phyloP scores from a whole-genome alignment of 2,797 vertebrate genomes.

The Darevskia nairensis region DNA sequence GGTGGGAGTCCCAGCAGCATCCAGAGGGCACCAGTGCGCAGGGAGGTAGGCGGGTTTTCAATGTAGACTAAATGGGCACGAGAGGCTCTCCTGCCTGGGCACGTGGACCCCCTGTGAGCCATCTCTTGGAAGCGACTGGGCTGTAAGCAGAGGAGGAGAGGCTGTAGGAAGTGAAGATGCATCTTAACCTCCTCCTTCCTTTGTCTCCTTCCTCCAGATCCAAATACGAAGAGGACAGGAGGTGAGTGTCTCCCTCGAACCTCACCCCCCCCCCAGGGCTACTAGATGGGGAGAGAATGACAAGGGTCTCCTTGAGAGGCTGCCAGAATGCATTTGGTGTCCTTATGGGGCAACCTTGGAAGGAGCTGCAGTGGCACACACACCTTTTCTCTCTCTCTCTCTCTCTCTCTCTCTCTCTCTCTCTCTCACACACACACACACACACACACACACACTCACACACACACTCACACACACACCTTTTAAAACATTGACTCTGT shows the following conservation, averaged over 20 bases:
- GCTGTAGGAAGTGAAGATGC: neutral
- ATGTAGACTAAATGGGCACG: neutral
- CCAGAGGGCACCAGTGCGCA: too few relatives aligned
- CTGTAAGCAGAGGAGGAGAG: too few relatives aligned
- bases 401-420: too few relatives aligned
- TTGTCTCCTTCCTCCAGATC: constrained; percentile 79
- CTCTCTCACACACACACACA: too few relatives aligned
- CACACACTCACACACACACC: too few relatives aligned
- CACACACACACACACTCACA: too few relatives aligned
- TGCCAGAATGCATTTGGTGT: neutral
- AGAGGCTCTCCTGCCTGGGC: neutral
- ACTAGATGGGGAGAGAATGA: too few relatives aligned
- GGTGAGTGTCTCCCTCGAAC: constrained; percentile 76
- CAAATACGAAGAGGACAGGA: constrained; percentile 93
- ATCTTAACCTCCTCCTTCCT: accelerated
- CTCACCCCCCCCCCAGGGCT: accelerated
- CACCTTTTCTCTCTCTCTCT: too few relatives aligned
- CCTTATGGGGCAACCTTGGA: neutral
- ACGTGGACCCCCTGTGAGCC: neutral
- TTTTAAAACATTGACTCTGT: too few relatives aligned
- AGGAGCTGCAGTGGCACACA: neutral
- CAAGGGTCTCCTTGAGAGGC: neutral
- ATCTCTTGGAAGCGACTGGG: neutral
- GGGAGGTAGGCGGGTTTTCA: too few relatives aligned
- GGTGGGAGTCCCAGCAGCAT: too few relatives aligned